Evolutionary conservation across 1,140 invertebrate species (phyloP).

Genomic region (Drosophila nebulosa): DNA sequence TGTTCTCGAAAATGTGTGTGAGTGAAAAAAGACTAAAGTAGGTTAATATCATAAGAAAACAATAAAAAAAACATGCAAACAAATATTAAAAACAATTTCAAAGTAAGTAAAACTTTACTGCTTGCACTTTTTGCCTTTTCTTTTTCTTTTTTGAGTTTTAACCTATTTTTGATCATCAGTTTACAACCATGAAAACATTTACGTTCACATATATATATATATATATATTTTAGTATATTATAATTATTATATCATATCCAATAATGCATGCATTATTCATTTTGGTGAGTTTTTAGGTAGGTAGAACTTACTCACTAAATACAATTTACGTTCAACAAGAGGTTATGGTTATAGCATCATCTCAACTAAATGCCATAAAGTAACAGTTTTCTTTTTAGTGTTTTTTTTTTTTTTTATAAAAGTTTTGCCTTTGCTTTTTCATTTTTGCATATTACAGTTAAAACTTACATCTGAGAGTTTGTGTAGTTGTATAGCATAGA

Average conservation of each 20-base stretch:
- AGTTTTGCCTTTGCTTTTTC: constrained; percentile 22
- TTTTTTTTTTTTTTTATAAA: constrained; percentile 52
- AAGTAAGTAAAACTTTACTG: not conserved
- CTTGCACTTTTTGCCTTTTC: not conserved
- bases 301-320: constrained; percentile 62
- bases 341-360: constrained; percentile 54
- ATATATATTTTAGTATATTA: constrained; percentile 56
- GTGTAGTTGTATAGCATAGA: constrained; percentile 53
- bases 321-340: constrained; percentile 75
- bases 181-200: constrained; percentile 68
- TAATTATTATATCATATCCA: constrained; percentile 38
- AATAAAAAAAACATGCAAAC: not conserved
- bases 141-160: constrained; percentile 23
- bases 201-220: constrained; percentile 58
- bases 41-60: not conserved
- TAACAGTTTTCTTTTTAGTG: constrained; percentile 62
- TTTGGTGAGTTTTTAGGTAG: constrained; percentile 52
- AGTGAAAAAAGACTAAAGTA: not conserved
- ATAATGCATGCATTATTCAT: constrained; percentile 23
- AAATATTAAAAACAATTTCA: not conserved
- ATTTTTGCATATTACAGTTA: constrained; percentile 69
- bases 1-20: not conserved
- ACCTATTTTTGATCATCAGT: constrained; percentile 80
- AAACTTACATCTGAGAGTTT: constrained; percentile 72
- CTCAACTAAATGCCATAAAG: constrained; percentile 70